phyloP scores from a whole-genome alignment of 2,113 vertebrate species.

The Corythornis vintsioides region DNA sequence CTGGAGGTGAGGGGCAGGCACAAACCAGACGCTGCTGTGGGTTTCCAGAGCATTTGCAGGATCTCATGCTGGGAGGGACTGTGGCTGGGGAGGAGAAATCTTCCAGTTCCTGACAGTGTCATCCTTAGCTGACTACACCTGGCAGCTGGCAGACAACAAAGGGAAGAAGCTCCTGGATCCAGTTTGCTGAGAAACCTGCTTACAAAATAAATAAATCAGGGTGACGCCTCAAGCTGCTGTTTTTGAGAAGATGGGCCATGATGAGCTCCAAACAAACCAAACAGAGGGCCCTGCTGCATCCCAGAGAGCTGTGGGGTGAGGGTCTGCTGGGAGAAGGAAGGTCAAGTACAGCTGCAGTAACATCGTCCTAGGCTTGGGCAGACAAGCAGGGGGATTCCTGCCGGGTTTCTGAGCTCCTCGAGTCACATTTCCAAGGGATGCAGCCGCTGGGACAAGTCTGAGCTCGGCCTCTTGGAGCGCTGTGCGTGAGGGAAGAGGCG shows the following conservation, averaged over 20 bases:
- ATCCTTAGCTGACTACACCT: neutral
- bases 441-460: too few species aligned
- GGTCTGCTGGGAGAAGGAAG: conserved; percentile 47
- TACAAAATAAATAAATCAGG: neutral
- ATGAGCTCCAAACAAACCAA: conserved; percentile 18
- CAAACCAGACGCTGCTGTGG: neutral
- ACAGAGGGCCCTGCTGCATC: conserved; percentile 38
- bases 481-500: neutral
- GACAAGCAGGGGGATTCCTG: neutral
- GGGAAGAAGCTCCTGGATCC: conserved; percentile 14
- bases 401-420: neutral
- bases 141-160: neutral
- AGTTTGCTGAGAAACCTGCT: conserved; percentile 54
- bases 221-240: conserved; percentile 46
- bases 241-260: conserved; percentile 14
- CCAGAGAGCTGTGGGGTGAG: conserved; percentile 15
- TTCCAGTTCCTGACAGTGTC: neutral
- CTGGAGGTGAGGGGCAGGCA: conserved; percentile 54
- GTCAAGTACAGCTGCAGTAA: conserved; percentile 60
- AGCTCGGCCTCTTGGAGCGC: neutral
- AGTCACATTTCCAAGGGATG: neutral
- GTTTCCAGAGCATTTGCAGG: neutral
- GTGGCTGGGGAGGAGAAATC: conserved; percentile 24
- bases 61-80: neutral
- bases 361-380: neutral